phyloP scores from a whole-genome alignment of 2,797 vertebrate genomes.

The Jordanella pulchra region DNA sequence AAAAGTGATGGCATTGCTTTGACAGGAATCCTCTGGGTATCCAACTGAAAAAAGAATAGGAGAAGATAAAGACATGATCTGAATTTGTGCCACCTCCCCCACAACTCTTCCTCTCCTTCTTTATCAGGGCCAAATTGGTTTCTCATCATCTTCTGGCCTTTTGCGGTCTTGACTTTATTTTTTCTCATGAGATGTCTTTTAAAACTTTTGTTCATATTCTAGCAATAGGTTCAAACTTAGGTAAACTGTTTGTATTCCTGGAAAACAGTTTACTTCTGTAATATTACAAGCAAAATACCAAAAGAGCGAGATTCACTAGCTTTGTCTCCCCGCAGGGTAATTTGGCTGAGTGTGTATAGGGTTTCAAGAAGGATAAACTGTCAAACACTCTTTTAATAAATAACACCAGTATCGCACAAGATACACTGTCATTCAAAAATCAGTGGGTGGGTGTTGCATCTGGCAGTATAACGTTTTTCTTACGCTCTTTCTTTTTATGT shows the following conservation, averaged over 20 bases:
- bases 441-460: slow-evolving; percentile 23
- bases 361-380: slow-evolving; percentile 25
- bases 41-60: slow-evolving; percentile 42
- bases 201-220: slow-evolving; percentile 35
- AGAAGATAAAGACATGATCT: slow-evolving; percentile 59
- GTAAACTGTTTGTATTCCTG: slow-evolving; percentile 11
- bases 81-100: slow-evolving; percentile 58
- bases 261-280: slow-evolving; percentile 26
- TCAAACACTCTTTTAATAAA: slow-evolving; percentile 25
- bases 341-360: neutral
- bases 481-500: slow-evolving; percentile 1
- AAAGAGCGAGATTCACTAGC: slow-evolving; percentile 49
- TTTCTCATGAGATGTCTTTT: slow-evolving; percentile 22
- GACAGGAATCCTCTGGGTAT: slow-evolving; percentile 57
- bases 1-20: slow-evolving; percentile 57
- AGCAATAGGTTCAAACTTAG: slow-evolving; percentile 5
- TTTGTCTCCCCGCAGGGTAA: slow-evolving; percentile 29
- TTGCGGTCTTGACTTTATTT: slow-evolving; percentile 46
- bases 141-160: neutral
- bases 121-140: slow-evolving; percentile 43
- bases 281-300: slow-evolving; percentile 18
- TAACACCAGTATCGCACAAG: slow-evolving; percentile 13
- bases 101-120: slow-evolving; percentile 36
- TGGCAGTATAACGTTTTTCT: slow-evolving; percentile 30
- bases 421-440: slow-evolving; percentile 22